Evolutionary conservation across 2,888 invertebrate species (phyloP), one percentile per base, ranked within the genome.

Genomic region (Lycophotia porphyrea): DNA sequence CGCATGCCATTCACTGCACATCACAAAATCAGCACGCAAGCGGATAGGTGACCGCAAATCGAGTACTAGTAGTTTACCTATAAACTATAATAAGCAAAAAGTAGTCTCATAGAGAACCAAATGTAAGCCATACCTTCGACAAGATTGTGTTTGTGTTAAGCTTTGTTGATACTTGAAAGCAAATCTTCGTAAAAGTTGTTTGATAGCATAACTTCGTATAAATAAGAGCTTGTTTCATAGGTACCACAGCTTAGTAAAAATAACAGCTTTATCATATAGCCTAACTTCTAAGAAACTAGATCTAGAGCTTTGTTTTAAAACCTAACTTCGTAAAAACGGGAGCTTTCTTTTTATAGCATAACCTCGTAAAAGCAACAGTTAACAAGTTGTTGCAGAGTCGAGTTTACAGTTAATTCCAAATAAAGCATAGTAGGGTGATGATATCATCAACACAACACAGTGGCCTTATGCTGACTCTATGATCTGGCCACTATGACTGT

Each of bases 21-120:
- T 76, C 60, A 44, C 60, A 70, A 66, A 80, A 80, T 69, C 65
- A 66, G 65, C 65, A 69, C 77, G 36, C 58, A 82, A 76, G 64
- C 82, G 76, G 68, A 69, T 64, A 65, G 64, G 75, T 80, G 82
- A 69, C 82, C 65, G 82, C 79, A 65, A 76, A 69, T 76, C 52
- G 24, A 82, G 64, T 68, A 58, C 58, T 58, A n/a, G n/a, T n/a
- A n/a, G 49, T 76, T 76, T 76, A 76, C 64, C 68, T 52, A 52
- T 31, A 58, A 58, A 81, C 15, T 76, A 65, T 82, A 49, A 36
- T 49, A 60, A 55, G 31, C 64, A 79, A 76, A 79, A 60, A 64
- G 11, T 44, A 24, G 49, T 61, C 15, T 0, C 39, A 1, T 9
- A 31, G 0, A 58, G 21, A 31, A 21, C 58, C 31, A 21, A 55